phyloP scores from a whole-genome alignment of 2,113 vertebrate species.

The Paramisgurnus dabryanus region DNA sequence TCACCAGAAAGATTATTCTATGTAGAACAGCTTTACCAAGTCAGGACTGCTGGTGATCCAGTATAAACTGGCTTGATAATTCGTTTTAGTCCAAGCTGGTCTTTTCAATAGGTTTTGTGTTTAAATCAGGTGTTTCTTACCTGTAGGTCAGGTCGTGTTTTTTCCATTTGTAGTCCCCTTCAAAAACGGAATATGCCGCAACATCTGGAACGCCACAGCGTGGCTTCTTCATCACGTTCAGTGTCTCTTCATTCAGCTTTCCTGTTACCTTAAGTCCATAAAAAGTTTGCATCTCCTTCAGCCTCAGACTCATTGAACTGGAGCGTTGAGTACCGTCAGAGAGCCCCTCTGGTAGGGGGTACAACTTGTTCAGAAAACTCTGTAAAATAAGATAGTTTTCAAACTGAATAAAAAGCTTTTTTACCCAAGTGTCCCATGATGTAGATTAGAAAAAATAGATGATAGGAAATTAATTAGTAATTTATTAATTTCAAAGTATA shows the following conservation, averaged over 20 bases:
- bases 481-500: no score
- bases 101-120: no score
- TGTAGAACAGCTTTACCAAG: no score
- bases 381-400: not conserved
- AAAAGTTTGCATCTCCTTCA: slow-evolving; percentile 60
- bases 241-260: slow-evolving; percentile 69
- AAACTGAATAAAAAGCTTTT: no score
- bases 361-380: slow-evolving; percentile 59
- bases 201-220: slow-evolving; percentile 80
- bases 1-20: no score
- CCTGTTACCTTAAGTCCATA: slow-evolving; percentile 78
- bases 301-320: no score
- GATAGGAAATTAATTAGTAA: not conserved
- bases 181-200: slow-evolving; percentile 66
- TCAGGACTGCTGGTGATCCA: no score
- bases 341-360: slow-evolving; percentile 63
- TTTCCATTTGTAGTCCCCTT: slow-evolving; percentile 73
- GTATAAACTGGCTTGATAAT: no score
- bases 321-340: not conserved
- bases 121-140: slow-evolving; percentile 60
- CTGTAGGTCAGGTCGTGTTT: slow-evolving; percentile 82
- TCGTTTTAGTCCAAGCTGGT: no score
- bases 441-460: not conserved
- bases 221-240: slow-evolving; percentile 13
- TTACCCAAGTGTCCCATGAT: no score